These are phyloP conservation scores for Oreochromis grahami DNA, from an alignment of 2,797 vertebrate species.

Conservation along the genomic window DNA sequence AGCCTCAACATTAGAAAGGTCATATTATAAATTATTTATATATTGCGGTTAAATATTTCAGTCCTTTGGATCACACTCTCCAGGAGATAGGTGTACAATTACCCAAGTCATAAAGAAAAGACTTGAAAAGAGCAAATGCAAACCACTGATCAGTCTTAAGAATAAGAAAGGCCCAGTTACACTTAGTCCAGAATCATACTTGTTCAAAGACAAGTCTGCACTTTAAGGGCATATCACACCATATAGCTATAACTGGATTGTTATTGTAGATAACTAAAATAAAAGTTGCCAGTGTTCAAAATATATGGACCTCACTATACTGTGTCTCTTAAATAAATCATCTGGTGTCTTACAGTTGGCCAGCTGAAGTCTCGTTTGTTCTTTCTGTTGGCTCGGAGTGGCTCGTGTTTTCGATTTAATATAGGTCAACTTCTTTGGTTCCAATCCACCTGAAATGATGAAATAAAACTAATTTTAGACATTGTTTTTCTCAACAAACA, in stretches of 20 bases:
- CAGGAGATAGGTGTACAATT: not conserved
- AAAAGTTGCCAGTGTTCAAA: not conserved
- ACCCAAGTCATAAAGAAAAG: not conserved
- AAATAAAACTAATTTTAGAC: constrained; percentile 3
- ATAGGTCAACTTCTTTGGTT: constrained; percentile 76
- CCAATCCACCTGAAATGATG: constrained; percentile 75
- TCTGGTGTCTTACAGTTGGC: constrained; percentile 62
- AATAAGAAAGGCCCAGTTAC: not conserved
- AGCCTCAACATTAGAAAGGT: not conserved
- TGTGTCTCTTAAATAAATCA: not conserved
- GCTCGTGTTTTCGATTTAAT: constrained; percentile 66
- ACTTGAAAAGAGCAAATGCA: not conserved
- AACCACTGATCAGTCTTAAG: not conserved
- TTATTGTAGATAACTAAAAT: not conserved
- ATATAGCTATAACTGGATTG: not conserved
- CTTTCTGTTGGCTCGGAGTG: constrained; percentile 67
- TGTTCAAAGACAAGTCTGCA: not conserved
- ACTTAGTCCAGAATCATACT: not conserved
- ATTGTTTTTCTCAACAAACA: not conserved
- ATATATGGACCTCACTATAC: not conserved
- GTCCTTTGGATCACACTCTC: not conserved
- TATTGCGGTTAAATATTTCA: not conserved
- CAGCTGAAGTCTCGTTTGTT: constrained; percentile 65
- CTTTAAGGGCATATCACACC: not conserved
- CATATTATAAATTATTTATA: not conserved